These are phyloP conservation scores for Lanius ludovicianus DNA, from an alignment of 2,113 vertebrate species.

Conservation along the genomic window DNA sequence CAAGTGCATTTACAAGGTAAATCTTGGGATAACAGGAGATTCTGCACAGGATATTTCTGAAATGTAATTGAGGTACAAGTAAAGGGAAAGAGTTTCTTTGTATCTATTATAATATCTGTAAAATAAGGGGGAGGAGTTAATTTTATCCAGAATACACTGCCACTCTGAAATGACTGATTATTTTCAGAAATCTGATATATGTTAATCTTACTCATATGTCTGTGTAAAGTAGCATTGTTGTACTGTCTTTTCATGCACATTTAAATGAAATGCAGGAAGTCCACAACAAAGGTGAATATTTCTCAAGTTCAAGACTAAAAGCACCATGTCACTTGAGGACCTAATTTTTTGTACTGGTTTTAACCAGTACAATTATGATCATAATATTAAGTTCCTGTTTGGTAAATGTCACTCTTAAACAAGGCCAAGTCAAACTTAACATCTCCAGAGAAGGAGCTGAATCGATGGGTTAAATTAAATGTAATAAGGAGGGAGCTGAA, in stretches of 20 bases:
- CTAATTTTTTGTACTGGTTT: neutral
- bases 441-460: neutral
- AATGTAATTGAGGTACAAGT: neutral
- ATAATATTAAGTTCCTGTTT: neutral
- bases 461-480: neutral
- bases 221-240: neutral
- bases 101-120: neutral
- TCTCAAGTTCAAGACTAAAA: neutral
- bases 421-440: neutral
- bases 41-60: neutral
- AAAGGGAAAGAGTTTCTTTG: neutral
- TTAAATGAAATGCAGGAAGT: neutral
- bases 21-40: neutral
- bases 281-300: neutral
- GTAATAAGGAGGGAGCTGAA: neutral
- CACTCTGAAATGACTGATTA: neutral
- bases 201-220: neutral
- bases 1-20: neutral
- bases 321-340: neutral
- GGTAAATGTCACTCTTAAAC: neutral
- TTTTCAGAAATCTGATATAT: neutral
- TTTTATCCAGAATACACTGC: neutral
- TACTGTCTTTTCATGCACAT: neutral
- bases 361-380: neutral
- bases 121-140: neutral